These are phyloP conservation scores for Julus scandinavius DNA, from an alignment of 2,888 invertebrate species.

Conservation along the genomic window DNA sequence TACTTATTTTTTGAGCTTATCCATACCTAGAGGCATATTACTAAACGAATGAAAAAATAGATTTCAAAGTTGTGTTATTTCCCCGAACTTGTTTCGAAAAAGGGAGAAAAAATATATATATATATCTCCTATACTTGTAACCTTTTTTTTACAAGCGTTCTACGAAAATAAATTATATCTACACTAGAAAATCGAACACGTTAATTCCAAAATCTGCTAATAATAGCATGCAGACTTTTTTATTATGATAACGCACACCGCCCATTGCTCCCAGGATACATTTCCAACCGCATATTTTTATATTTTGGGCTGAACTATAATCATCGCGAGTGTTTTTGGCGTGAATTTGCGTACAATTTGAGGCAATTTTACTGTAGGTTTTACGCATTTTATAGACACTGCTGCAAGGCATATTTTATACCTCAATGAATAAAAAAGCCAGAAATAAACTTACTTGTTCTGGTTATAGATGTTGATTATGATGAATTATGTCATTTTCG, in stretches of 20 bases:
- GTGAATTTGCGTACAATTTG: conserved; percentile 17
- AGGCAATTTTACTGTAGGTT: not conserved
- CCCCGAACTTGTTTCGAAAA: not conserved
- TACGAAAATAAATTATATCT: conserved; percentile 1
- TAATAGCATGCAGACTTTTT: not conserved
- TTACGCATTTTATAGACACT: not conserved
- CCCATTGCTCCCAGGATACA: conserved; percentile 4
- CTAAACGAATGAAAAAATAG: not conserved
- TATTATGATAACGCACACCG: not conserved
- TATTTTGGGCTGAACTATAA: conserved; percentile 5
- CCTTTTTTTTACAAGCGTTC: not conserved
- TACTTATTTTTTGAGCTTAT: conserved; percentile 2
- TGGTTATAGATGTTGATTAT: too few relatives aligned
- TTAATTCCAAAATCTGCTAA: not conserved
- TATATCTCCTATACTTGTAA: not conserved
- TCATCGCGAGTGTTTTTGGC: not conserved
- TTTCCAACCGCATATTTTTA: not conserved
- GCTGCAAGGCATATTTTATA: not conserved
- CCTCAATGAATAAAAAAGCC: not conserved
- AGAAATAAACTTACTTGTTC: not conserved
- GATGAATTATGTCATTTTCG: too few relatives aligned
- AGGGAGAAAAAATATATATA: too few relatives aligned
- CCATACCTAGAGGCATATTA: not conserved
- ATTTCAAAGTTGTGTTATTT: not conserved
- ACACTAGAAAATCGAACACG: not conserved